Conservation (phyloP, 2,888 invertebrate species). For the Blastobasis lacticolella region DNA sequence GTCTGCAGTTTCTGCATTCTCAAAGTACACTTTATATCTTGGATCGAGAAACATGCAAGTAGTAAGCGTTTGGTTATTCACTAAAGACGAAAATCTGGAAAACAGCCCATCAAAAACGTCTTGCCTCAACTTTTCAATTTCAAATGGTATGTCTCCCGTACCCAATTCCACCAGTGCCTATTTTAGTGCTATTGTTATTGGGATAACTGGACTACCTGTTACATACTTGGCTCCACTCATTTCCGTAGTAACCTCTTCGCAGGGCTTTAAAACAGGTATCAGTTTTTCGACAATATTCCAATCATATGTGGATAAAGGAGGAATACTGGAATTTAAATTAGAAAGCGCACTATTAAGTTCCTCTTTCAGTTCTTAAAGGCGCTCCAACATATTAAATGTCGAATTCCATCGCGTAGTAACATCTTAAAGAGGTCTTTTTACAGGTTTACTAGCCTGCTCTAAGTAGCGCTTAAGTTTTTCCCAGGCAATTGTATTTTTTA, state of each 20-base stretch:
- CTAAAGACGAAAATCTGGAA: not conserved
- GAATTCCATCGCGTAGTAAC: slow-evolving; percentile 23
- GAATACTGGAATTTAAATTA: not conserved
- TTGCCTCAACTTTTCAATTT: not conserved
- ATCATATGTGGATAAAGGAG: slow-evolving; percentile 3
- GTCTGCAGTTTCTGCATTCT: not conserved
- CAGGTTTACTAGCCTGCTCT: slow-evolving; percentile 4
- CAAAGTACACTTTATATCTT: not conserved
- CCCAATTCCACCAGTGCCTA: not conserved
- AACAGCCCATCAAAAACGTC: not conserved
- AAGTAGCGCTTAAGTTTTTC: slow-evolving; percentile 8
- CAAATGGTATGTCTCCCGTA: not conserved
- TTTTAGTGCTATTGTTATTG: not conserved
- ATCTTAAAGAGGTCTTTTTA: slow-evolving; percentile 16
- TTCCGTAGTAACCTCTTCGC: slow-evolving; percentile 15
- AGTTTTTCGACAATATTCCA: slow-evolving; percentile 15
- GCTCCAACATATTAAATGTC: slow-evolving; percentile 16
- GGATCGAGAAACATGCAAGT: not conserved
- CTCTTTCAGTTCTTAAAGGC: slow-evolving; percentile 17
- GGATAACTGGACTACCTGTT: not conserved
- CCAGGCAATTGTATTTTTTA: slow-evolving; percentile 13
- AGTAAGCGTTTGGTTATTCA: not conserved
- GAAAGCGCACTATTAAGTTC: not conserved
- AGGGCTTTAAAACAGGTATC: slow-evolving; percentile 17
- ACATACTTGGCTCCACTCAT: slow-evolving; percentile 1